Evolutionary conservation across 2,888 invertebrate genomes (phyloP).

Genomic region (Eumerus sabulonum): DNA sequence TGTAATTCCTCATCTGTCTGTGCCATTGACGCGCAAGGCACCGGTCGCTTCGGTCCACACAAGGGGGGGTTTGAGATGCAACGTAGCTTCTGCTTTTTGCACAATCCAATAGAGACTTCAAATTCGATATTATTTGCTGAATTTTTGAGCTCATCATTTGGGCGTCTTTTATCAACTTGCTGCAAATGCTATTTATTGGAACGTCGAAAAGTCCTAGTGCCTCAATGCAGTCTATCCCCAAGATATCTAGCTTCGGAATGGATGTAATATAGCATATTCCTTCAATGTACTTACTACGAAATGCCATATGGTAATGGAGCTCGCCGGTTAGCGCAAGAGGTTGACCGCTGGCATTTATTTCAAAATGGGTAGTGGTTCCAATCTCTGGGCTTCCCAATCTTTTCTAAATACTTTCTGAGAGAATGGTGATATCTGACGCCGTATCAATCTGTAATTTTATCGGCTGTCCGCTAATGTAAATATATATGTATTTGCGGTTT

Average conservation of each 20-base stretch:
- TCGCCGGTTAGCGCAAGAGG: not conserved
- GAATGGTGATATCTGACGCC: no score
- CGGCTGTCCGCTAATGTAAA: no score
- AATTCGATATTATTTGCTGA: not conserved
- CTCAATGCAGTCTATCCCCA: not conserved
- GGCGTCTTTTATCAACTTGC: not conserved
- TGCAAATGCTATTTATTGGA: not conserved
- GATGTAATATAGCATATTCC: not conserved
- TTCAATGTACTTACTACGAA: not conserved
- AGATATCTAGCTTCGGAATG: not conserved
- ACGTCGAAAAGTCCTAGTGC: not conserved
- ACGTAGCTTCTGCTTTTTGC: not conserved
- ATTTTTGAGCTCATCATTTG: not conserved
- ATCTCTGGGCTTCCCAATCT: no score
- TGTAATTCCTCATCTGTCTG: not conserved
- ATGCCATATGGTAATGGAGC: not conserved
- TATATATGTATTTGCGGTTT: no score
- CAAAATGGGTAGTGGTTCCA: no score
- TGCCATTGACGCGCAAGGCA: not conserved
- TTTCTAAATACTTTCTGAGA: no score
- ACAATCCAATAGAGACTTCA: not conserved
- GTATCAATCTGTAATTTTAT: no score
- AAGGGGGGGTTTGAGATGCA: not conserved
- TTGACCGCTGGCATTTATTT: not conserved
- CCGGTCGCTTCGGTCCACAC: not conserved